Evolutionary conservation across 1,140 invertebrate species (phyloP).

Genomic region (Drosophila mauritiana): DNA sequence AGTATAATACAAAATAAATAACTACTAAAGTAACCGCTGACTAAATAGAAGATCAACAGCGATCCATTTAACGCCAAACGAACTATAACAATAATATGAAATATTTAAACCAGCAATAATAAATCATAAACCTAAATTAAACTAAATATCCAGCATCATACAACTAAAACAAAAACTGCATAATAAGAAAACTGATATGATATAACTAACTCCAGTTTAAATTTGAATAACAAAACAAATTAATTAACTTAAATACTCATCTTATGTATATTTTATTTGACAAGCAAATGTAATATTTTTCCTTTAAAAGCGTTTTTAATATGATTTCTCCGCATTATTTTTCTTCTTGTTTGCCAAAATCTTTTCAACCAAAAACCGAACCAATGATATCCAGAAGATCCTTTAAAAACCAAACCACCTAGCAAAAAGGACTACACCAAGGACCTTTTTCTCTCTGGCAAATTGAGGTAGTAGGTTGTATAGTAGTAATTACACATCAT

Average conservation of each 20-base stretch:
- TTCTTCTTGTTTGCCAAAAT: conserved; percentile 18
- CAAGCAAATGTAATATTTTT: background rate
- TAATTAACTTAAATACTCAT: background rate
- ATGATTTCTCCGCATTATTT: conserved; percentile 25
- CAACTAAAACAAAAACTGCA: too few species aligned
- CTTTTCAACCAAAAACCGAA: conserved; percentile 26
- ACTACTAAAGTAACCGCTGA: background rate
- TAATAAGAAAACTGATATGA: too few species aligned
- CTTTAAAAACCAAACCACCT: conserved; percentile 32
- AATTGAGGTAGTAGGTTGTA: conserved; percentile 85
- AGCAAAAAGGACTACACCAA: conserved; percentile 77
- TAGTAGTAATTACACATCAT: conserved; percentile 79
- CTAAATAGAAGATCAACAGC: background rate
- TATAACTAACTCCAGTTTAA: too few species aligned
- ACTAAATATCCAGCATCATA: too few species aligned
- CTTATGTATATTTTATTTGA: background rate
- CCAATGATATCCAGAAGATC: conserved; percentile 18
- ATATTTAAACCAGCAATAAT: too few species aligned
- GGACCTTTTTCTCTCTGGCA: conserved; percentile 84
- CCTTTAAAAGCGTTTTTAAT: background rate
- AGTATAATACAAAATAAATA: background rate
- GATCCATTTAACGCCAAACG: too few species aligned
- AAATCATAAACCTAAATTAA: too few species aligned
- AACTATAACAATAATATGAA: background rate
- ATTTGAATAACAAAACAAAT: background rate